Evolutionary conservation across 2,113 vertebrate species (phyloP).

Genomic region (Ptyas mucosa): DNA sequence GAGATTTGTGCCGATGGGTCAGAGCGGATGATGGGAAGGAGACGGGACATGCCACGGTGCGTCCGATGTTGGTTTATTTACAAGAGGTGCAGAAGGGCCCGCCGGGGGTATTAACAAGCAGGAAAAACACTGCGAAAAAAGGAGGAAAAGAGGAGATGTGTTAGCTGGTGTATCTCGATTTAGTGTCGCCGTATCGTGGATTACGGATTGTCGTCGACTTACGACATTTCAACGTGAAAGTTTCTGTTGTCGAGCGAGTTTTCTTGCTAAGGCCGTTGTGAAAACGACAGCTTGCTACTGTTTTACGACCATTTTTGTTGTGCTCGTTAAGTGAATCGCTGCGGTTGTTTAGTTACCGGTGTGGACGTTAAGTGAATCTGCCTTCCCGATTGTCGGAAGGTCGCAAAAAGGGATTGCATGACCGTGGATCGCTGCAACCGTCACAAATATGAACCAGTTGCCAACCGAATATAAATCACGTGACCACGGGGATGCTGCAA

Average conservation of each 20-base stretch:
- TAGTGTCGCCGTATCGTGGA: neutral
- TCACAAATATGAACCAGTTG: neutral
- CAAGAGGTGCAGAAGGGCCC: constrained; percentile 65
- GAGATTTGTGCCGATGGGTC: constrained; percentile 56
- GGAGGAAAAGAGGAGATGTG: constrained; percentile 22
- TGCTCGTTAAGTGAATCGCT: rapidly evolving
- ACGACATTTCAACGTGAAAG: rapidly evolving
- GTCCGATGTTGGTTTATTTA: constrained; percentile 76
- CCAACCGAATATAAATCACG: neutral
- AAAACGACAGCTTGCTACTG: neutral
- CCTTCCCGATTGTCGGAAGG: neutral
- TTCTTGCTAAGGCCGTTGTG: neutral
- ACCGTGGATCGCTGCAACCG: rapidly evolving
- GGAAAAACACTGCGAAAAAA: constrained; percentile 71
- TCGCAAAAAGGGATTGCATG: neutral
- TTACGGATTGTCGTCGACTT: neutral
- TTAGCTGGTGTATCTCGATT: rapidly evolving
- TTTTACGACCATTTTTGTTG: neutral
- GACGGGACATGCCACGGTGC: constrained; percentile 72
- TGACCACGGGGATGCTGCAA: neutral
- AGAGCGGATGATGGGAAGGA: constrained; percentile 59
- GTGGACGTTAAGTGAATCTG: neutral
- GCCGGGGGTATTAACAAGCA: constrained; percentile 73
- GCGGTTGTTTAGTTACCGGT: neutral
- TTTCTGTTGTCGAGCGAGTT: neutral